Evolutionary conservation across 2,113 vertebrate species (phyloP), one percentile per base, ranked within the genome.

Genomic region (Notarius lentiginosus): DNA sequence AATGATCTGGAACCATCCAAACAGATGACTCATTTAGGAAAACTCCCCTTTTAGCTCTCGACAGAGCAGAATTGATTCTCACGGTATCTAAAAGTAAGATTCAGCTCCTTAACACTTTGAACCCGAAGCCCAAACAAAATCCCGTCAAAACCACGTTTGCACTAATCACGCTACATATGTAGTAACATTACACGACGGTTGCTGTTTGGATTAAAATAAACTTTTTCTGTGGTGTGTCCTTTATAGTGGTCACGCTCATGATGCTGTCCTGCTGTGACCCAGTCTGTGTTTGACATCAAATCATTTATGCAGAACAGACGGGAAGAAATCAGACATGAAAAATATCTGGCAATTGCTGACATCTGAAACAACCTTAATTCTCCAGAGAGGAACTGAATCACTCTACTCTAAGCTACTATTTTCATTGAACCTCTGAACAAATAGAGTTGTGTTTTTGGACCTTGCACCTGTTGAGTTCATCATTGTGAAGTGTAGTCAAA

Each of bases 351-450:
- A 93, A 91, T 92, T 91, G 92, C 92, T 27, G 27, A 93, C 92
- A 92, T 93, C 92, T 92, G 92, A 93, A 92, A 91, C 84, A 92
- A 91, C 85, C 86, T 92, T 87, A 90, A 91, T 90, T 80, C 86
- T 65, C 9, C 63, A 6, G 73, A 85, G 73, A 85, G 76, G 72
- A 9, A 49, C 84, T 51, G 60, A 87, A 80, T 68, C 70, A 56
- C 80, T 56, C 61, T 24, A 15, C 70, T 82, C 66, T 73, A 58
- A 61, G 77, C 68, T 84, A 88, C 73, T 53, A n/a, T 8, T 88
- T 75, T 79, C 80, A 49, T 75, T 79, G 81, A 80, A 84, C 41
- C 80, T 22, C 61, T 75, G 81, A 89, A 61, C 65, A 68, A 51
- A 73, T 47, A 58, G 65, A 61, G 83, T 75, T 63, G 30, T 60